Evolutionary conservation across 2,888 invertebrate species (phyloP).

Genomic region (Onthophagus sagittarius): DNA sequence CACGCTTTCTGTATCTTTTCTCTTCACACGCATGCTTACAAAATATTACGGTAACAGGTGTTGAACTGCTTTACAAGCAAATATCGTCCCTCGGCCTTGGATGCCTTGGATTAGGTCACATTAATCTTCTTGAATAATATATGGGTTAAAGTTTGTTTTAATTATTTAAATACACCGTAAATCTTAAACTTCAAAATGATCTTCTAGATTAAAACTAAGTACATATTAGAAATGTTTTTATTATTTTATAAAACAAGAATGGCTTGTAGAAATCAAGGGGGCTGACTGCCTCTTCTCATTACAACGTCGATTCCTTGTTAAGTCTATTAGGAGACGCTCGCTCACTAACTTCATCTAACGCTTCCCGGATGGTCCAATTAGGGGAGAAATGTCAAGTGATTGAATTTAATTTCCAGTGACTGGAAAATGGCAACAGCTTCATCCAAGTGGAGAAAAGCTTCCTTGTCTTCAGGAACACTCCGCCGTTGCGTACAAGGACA

Average conservation of each 20-base stretch:
- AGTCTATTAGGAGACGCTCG: not conserved
- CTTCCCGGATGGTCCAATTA: not conserved
- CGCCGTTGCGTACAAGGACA: constrained; percentile 70
- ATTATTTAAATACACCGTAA: no score
- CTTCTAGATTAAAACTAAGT: no score
- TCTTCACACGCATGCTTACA: not conserved
- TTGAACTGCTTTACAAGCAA: not conserved
- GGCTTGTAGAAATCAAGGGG: not conserved
- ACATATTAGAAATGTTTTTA: no score
- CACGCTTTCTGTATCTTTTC: not conserved
- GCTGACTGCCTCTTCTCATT: not conserved
- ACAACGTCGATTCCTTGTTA: not conserved
- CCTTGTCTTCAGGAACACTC: constrained; percentile 83
- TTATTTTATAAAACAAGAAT: no score
- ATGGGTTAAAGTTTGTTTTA: not conserved
- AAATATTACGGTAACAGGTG: not conserved
- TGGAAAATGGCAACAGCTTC: constrained; percentile 71
- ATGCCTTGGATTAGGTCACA: not conserved
- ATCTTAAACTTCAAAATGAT: no score
- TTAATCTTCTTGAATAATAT: not conserved
- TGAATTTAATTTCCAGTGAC: constrained; percentile 54
- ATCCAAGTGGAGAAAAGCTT: constrained; percentile 66
- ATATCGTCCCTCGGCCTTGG: not conserved
- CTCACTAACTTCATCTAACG: not conserved
- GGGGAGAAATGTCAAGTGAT: not conserved